phyloP scores from a whole-genome alignment of 2,888 invertebrate genomes.

The Sipunculus nudus region DNA sequence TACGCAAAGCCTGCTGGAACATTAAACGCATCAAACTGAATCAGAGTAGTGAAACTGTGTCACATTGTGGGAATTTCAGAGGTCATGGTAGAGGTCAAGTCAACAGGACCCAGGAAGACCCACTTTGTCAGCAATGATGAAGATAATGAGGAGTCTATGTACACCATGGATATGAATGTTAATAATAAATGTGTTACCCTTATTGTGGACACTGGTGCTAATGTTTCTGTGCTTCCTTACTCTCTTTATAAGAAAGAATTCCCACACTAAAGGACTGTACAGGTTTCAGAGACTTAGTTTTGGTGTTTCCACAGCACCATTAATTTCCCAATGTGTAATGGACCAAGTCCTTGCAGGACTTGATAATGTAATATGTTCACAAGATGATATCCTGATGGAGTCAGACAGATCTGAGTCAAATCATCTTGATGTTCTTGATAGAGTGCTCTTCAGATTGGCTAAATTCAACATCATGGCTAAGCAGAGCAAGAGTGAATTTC shows the following conservation, averaged over 20 bases:
- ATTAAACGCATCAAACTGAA: no score
- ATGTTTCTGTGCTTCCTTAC: background rate
- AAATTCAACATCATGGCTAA: background rate
- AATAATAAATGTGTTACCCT: background rate
- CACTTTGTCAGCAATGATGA: background rate
- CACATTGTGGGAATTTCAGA: background rate
- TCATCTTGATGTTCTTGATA: no score
- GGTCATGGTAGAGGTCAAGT: background rate
- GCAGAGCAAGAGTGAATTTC: background rate
- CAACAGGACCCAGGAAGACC: background rate
- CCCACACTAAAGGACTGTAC: background rate
- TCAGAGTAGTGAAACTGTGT: background rate
- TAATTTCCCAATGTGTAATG: slow-evolving; percentile 1
- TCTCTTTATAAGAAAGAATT: background rate
- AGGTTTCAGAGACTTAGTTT: background rate
- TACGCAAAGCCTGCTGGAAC: background rate
- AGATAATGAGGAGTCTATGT: background rate
- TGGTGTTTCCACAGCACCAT: slow-evolving; percentile 6
- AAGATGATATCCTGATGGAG: slow-evolving; percentile 4
- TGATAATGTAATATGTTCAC: background rate
- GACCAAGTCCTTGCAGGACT: background rate
- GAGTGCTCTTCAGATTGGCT: background rate
- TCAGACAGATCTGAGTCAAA: no score
- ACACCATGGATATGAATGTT: background rate
- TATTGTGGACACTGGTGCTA: background rate